Evolutionary conservation across 1,140 invertebrate species (phyloP).

Genomic region (Dreissena polymorpha): DNA sequence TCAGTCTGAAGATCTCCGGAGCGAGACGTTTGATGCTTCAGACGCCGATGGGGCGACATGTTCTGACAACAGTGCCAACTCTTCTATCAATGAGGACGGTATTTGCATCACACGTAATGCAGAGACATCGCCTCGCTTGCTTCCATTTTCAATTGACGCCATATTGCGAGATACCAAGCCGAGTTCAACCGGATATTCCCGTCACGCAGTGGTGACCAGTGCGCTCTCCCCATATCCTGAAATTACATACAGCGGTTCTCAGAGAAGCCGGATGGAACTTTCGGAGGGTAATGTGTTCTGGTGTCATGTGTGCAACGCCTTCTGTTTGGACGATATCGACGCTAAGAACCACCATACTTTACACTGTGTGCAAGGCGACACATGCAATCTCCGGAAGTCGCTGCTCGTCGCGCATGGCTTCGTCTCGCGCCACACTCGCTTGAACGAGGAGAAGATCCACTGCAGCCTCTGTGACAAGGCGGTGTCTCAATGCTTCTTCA

Average conservation of each 20-base stretch:
- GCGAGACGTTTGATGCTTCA: too few relatives aligned
- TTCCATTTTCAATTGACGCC: conserved; percentile 39
- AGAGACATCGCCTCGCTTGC: neutral
- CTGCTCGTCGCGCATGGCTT: too few relatives aligned
- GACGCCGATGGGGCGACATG: too few relatives aligned
- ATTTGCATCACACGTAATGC: conserved; percentile 26
- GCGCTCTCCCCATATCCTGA: neutral
- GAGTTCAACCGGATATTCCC: neutral
- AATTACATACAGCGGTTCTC: neutral
- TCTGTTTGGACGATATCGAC: too few relatives aligned
- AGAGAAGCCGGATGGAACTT: neutral
- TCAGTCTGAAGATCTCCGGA: too few relatives aligned
- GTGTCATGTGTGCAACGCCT: conserved; percentile 52
- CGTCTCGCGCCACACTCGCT: conserved; percentile 12
- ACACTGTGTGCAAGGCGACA: too few relatives aligned
- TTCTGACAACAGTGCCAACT: neutral
- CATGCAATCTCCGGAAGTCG: too few relatives aligned
- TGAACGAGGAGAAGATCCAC: conserved; percentile 20
- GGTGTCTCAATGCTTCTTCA: too few relatives aligned
- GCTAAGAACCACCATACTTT: too few relatives aligned
- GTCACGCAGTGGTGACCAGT: conserved; percentile 23
- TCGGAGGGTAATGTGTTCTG: conserved; percentile 1
- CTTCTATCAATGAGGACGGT: too few relatives aligned
- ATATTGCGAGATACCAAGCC: neutral
- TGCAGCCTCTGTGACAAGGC: conserved; percentile 44